Evolutionary conservation across 1,140 invertebrate species (phyloP), one percentile per base, ranked within the genome.

Genomic region (Venturia canescens): DNA sequence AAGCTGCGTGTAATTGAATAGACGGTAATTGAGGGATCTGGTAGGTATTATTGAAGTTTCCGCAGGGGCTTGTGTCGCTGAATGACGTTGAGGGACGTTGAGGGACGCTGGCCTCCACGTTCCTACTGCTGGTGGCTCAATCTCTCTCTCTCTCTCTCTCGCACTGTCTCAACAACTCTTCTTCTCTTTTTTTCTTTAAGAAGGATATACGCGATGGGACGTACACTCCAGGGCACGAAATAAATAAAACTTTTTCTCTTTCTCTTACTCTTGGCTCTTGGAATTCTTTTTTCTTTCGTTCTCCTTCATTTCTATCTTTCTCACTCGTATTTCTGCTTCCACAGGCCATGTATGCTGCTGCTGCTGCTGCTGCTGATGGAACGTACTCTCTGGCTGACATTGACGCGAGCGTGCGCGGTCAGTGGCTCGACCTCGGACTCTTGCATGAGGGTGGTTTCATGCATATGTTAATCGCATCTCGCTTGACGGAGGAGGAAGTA

Each of bases 391-490:
- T 63, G n/a, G 0, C 82, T 89, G 87, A 89, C 84, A 86, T 83
- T 84, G 87, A 89, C 88, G 88, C 86, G 86, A 63, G 26, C 60
- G 60, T 87, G 57, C 76, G 88, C 86, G 88, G 86, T 88, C 87
- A 88, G 87, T 89, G 82, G 84, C 84, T 85, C 80, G 84, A 83
- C 81, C 80, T 84, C 75, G 80, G 82, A 86, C 75, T 72, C 60
- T 21, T 77, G 82, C 80, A 83, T 70, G 70, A 83, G 77, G 81
- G 83, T 86, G 84, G 84, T 83, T 88, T 90, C 87, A 89, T 90
- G 84, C 87, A 89, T 89, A 90, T 89, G 88, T 86, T 89, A 90
- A 89, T 89, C 86, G 86, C 87, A 89, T 89, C 70, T 75, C 79
- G 23, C 69, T 31, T 48, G 31, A 72, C 78, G 53, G 50, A 57